Percentiles rank a stretch among this genome's conserved stretches.
These are phyloP conservation scores for Numenius phaeopus DNA, from an alignment of 2,797 vertebrate species.

Conservation along the genomic window DNA sequence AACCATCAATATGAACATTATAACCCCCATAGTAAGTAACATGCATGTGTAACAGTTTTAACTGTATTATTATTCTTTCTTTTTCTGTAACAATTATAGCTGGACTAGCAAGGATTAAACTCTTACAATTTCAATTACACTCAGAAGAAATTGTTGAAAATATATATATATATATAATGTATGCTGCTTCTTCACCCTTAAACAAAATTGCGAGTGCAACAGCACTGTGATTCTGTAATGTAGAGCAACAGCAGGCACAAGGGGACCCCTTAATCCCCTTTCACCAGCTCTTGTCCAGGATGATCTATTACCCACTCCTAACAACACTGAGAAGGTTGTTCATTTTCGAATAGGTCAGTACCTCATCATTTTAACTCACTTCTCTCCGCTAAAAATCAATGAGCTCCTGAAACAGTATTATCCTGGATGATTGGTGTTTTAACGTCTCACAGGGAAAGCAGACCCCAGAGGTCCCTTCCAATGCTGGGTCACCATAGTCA, in stretches of 20 bases:
- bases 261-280: neutral
- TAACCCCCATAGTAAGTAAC: neutral
- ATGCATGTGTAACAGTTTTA: neutral
- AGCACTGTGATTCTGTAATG: neutral
- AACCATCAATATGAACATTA: neutral
- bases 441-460: neutral
- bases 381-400: neutral
- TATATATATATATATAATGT: neutral
- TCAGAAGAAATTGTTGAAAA: neutral
- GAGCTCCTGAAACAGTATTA: slow-evolving; percentile 28
- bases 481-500: neutral
- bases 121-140: neutral
- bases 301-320: slow-evolving; percentile 23
- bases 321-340: neutral
- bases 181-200: neutral
- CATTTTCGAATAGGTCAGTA: slow-evolving; percentile 4
- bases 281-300: neutral
- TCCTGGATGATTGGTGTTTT: neutral
- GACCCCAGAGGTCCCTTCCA: neutral
- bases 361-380: slow-evolving; percentile 52
- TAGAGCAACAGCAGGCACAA: neutral
- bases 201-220: neutral
- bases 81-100: neutral
- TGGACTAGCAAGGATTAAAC: neutral
- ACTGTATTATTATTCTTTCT: neutral